phyloP scores from a whole-genome alignment of 2,888 invertebrate genomes.

The Lasioglossum malachurum region DNA sequence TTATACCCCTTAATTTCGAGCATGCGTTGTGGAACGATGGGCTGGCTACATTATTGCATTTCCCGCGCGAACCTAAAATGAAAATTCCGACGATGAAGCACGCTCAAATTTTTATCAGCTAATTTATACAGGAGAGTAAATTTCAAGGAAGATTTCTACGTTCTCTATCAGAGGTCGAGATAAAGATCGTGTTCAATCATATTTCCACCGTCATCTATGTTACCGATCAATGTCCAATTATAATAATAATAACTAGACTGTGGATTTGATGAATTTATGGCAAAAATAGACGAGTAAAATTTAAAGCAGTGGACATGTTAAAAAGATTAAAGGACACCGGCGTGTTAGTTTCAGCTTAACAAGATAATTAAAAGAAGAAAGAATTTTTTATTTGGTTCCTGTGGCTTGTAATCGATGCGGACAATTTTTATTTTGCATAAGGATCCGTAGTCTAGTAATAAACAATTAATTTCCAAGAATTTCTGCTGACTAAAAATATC shows the following conservation, averaged over 20 bases:
- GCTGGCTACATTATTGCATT: background rate
- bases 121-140: background rate
- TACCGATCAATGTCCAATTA: background rate
- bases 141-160: background rate
- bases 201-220: background rate
- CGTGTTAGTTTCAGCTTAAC: too few species aligned
- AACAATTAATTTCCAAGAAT: background rate
- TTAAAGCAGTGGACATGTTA: too few species aligned
- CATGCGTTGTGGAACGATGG: background rate
- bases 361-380: too few species aligned
- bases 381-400: too few species aligned
- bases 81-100: background rate
- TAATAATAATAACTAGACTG: background rate
- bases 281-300: too few species aligned
- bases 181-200: background rate
- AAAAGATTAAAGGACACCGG: too few species aligned
- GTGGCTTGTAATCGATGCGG: too few species aligned
- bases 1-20: background rate
- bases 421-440: too few species aligned
- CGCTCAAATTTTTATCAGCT: background rate
- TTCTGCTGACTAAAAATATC: background rate
- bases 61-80: background rate
- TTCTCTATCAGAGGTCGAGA: background rate
- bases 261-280: too few species aligned
- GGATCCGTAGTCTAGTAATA: background rate